These are phyloP conservation scores for Caenorhabditis wallacei DNA, from an alignment of 2,888 invertebrate species.

Conservation along the genomic window DNA sequence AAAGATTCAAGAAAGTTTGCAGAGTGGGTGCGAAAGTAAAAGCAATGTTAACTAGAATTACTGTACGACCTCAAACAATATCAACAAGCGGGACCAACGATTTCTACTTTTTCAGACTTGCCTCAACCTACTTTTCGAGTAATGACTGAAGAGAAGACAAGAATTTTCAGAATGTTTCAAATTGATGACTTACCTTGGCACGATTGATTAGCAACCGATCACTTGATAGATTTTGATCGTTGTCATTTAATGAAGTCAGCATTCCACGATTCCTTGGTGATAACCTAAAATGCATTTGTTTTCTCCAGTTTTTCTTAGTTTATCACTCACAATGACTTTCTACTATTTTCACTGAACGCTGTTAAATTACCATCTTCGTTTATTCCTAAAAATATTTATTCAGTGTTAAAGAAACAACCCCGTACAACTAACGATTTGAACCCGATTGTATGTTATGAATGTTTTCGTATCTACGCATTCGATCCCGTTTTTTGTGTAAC, in stretches of 20 bases:
- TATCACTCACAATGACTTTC: constrained; percentile 50
- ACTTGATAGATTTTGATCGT: constrained; percentile 54
- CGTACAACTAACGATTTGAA: constrained; percentile 51
- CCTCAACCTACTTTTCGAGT: constrained; percentile 65
- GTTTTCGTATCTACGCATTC: constrained; percentile 62
- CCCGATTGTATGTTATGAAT: constrained; percentile 67
- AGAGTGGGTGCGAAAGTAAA: constrained; percentile 38
- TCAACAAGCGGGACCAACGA: constrained; percentile 56
- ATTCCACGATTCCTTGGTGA: constrained; percentile 65
- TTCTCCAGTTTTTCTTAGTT: neutral
- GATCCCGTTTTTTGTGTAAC: constrained; percentile 69
- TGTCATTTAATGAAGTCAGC: constrained; percentile 60
- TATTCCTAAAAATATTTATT: constrained; percentile 26
- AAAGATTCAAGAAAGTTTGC: constrained; percentile 22
- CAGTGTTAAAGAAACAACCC: neutral
- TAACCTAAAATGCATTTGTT: constrained; percentile 30
- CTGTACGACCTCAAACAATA: constrained; percentile 39
- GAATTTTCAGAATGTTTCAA: neutral
- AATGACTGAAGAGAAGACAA: constrained; percentile 46
- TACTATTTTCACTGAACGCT: constrained; percentile 54
- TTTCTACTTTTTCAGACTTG: constrained; percentile 47
- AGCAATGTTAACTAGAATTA: constrained; percentile 38
- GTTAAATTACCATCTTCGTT: constrained; percentile 46
- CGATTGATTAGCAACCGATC: constrained; percentile 60
- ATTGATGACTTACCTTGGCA: constrained; percentile 43